A percentile compares a stretch with the other conserved stretches of the same genome.
These are phyloP conservation scores for Euura saliciscinereae DNA, from an alignment of 1,140 invertebrate genomes.

Conservation along the genomic window DNA sequence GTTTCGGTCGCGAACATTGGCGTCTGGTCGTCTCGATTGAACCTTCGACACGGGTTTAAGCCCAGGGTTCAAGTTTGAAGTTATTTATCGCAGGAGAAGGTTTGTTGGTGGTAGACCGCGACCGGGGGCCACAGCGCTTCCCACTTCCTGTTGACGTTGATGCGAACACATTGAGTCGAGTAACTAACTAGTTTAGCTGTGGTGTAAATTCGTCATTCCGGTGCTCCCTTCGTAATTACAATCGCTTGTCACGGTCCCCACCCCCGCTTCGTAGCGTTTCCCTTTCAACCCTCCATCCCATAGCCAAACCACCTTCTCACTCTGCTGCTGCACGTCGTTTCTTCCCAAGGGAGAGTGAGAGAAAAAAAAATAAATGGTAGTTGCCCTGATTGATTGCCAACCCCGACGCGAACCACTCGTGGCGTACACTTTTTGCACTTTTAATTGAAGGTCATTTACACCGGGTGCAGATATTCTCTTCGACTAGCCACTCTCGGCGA, in stretches of 20 bases:
- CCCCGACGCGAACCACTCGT: constrained; percentile 14
- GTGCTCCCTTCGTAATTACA: constrained; percentile 25
- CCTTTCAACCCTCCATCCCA: not conserved
- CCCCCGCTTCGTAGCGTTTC: not conserved
- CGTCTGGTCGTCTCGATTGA: not conserved
- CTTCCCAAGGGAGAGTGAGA: constrained; percentile 8
- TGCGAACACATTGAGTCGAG: constrained; percentile 27
- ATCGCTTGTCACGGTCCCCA: constrained; percentile 25
- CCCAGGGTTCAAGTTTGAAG: constrained; percentile 4
- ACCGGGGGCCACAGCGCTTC: constrained; percentile 8
- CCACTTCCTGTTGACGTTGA: constrained; percentile 24
- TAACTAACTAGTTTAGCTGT: constrained; percentile 29
- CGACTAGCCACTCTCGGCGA: not conserved
- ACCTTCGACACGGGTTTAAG: constrained; percentile 5
- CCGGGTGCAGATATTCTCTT: not conserved
- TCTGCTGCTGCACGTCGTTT: not conserved
- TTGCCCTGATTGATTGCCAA: constrained; percentile 34
- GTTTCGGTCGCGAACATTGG: too few species aligned
- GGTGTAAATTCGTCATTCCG: constrained; percentile 30
- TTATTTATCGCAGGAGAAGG: not conserved
- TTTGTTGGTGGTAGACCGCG: not conserved
- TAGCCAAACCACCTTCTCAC: too few species aligned
- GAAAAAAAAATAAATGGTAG: constrained; percentile 34
- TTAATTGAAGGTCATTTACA: constrained; percentile 36
- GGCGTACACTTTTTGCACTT: constrained; percentile 20